A percentile compares a stretch with the other conserved stretches of the same genome.
phyloP scores from a whole-genome alignment of 2,113 vertebrate genomes.

The Numenius arquata region DNA sequence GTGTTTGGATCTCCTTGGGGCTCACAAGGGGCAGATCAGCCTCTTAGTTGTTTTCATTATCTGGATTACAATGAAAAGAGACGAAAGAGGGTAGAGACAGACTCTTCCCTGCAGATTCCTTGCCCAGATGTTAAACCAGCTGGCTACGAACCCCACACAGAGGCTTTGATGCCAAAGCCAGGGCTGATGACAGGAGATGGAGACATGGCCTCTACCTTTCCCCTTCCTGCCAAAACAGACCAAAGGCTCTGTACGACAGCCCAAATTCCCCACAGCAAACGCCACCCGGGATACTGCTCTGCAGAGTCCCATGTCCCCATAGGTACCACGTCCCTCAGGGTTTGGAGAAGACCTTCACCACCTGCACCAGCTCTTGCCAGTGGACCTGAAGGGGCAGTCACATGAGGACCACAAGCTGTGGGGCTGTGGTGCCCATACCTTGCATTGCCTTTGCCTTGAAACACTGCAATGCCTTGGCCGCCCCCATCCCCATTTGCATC shows the following conservation, averaged over 20 bases:
- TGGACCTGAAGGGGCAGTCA: background rate
- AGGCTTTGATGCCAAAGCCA: background rate
- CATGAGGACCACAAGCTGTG: background rate
- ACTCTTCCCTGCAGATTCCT: background rate
- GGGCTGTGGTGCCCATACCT: background rate
- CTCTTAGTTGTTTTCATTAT: background rate
- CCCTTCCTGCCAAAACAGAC: background rate
- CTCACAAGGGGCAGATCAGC: background rate
- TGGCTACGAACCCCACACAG: background rate
- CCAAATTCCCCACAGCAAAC: background rate
- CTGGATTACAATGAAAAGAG: conserved; percentile 40
- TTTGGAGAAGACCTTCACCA: background rate
- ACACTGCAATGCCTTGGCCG: fast-evolving
- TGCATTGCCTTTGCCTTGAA: background rate
- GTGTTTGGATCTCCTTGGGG: background rate
- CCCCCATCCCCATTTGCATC: background rate
- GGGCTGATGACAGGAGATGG: background rate
- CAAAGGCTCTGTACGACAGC: background rate
- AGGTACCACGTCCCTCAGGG: background rate
- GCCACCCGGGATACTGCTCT: background rate
- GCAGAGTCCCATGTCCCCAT: background rate
- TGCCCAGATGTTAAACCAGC: background rate
- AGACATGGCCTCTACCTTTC: background rate
- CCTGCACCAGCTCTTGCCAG: background rate
- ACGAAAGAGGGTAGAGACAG: background rate